Conservation (phyloP, 2,888 invertebrate species). For the Andrena trimmerana region DNA sequence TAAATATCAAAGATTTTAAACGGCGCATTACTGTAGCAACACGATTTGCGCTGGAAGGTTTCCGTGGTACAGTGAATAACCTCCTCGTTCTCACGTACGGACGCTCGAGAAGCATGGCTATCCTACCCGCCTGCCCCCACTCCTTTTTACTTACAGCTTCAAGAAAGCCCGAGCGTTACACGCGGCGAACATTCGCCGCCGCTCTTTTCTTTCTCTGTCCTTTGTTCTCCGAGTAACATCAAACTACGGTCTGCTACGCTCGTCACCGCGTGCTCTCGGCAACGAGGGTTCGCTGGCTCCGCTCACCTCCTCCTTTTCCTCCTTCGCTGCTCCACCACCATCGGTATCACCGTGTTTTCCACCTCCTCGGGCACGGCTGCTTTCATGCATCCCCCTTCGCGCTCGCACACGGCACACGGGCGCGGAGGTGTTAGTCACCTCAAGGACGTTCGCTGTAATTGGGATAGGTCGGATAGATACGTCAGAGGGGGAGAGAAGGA, state of each 20-base stretch:
- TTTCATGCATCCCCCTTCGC: constrained; percentile 69
- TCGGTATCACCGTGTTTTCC: constrained; percentile 48
- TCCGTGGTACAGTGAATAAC: constrained; percentile 72
- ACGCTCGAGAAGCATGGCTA: constrained; percentile 48
- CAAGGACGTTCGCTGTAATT: constrained; percentile 83
- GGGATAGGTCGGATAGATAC: constrained; percentile 82
- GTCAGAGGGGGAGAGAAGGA: constrained; percentile 42
- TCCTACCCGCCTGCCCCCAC: constrained; percentile 31
- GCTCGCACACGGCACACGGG: constrained; percentile 41
- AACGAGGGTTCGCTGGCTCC: constrained; percentile 60
- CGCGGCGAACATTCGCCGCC: constrained; percentile 54
- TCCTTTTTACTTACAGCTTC: constrained; percentile 51
- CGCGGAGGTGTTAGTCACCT: constrained; percentile 80
- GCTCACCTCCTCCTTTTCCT: constrained; percentile 46
- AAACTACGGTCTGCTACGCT: constrained; percentile 41
- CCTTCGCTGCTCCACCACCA: constrained; percentile 25
- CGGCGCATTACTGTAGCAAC: constrained; percentile 37
- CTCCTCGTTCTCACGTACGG: constrained; percentile 66
- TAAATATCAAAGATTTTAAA: constrained; percentile 35
- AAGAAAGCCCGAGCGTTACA: constrained; percentile 58
- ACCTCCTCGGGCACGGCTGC: constrained; percentile 39
- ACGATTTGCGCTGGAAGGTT: constrained; percentile 52
- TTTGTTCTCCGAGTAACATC: constrained; percentile 48
- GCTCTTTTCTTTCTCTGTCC: constrained; percentile 53
- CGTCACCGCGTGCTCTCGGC: constrained; percentile 57